Evolutionary conservation across 2,797 vertebrate genomes (phyloP), one percentile per base, ranked within the genome.

Genomic region (Aeoliscus strigatus): DNA sequence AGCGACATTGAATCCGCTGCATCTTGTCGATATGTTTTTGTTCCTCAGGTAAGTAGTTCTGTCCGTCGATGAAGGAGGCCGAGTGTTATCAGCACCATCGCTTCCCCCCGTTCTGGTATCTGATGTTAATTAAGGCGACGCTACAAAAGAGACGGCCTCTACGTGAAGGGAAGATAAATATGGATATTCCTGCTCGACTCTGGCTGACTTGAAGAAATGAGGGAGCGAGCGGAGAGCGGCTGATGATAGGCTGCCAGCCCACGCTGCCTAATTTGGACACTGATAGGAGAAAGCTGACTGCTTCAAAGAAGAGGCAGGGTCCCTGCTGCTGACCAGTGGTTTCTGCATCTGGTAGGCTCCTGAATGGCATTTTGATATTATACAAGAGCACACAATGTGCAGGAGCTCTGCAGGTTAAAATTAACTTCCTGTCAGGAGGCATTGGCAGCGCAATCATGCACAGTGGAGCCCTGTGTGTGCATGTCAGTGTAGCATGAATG

Each of bases 171-270:
- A n/a, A n/a, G n/a, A 50, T 42, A 42, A 15, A 46, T 45, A 38
- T 48, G 35, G 33, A 53, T 37, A 40, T 30, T 26, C 28, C 29
- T 39, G 39, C 58, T 61, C 57, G 40, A 17, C n/a, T n/a, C n/a
- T n/a, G n/a, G 66, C 49, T 62, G 61, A 63, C 56, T 60, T 31
- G 23, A 41, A 50, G 53, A 61, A 79, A 71, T 76, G 51, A 45
- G 47, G 55, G 38, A 48, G 69, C 47, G 50, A 27, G 40, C 39
- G 52, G 41, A 51, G 60, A 62, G 60, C 41, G 18, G 23, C 49
- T 70, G 82, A 83, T 86, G 76, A 83, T 73, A 75, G 78, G 56
- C 64, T 82, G 71, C 64, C 77, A 73, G 52, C 32, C 35, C 27
- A n/a, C 10, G 29, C 68, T 66, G 67, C 74, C 51, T 83, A 62